These are phyloP conservation scores for Eupleurogrammus muticus DNA, from an alignment of 2,797 vertebrate genomes.

Conservation along the genomic window DNA sequence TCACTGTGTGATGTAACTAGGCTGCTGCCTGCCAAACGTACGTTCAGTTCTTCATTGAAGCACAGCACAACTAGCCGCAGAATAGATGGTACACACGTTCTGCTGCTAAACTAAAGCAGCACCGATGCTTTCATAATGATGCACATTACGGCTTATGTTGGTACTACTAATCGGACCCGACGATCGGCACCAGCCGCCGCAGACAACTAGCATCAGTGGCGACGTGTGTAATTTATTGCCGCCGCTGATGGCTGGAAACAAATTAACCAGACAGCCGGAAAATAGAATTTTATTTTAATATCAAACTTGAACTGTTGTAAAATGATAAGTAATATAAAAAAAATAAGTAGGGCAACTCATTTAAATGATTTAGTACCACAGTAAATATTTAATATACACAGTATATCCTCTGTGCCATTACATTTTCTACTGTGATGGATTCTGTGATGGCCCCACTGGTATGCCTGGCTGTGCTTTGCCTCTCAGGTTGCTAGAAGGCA, in stretches of 20 bases:
- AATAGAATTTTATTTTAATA: slow-evolving; percentile 28
- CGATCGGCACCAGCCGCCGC: too few relatives aligned
- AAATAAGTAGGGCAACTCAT: slow-evolving; percentile 22
- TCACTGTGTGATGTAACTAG: too few relatives aligned
- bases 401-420: slow-evolving; percentile 11
- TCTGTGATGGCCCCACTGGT: slow-evolving; percentile 21
- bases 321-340: slow-evolving; percentile 18
- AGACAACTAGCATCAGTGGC: slow-evolving; percentile 15
- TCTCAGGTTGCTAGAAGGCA: slow-evolving; percentile 25
- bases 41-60: too few relatives aligned
- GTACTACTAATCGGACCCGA: too few relatives aligned
- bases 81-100: too few relatives aligned
- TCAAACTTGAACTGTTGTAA: slow-evolving; percentile 21
- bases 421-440: slow-evolving; percentile 7
- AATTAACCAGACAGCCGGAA: slow-evolving; percentile 33
- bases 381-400: slow-evolving; percentile 32
- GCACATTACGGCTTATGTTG: too few relatives aligned
- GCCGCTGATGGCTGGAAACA: slow-evolving; percentile 19
- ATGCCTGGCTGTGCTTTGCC: slow-evolving; percentile 10
- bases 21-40: too few relatives aligned
- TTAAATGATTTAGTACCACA: slow-evolving; percentile 20
- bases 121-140: too few relatives aligned
- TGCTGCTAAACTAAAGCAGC: too few relatives aligned
- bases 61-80: too few relatives aligned
- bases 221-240: slow-evolving; percentile 19